Evolutionary conservation across 1,140 invertebrate species (phyloP), one percentile per base, ranked within the genome.

Genomic region (Semibalanus balanoides): DNA sequence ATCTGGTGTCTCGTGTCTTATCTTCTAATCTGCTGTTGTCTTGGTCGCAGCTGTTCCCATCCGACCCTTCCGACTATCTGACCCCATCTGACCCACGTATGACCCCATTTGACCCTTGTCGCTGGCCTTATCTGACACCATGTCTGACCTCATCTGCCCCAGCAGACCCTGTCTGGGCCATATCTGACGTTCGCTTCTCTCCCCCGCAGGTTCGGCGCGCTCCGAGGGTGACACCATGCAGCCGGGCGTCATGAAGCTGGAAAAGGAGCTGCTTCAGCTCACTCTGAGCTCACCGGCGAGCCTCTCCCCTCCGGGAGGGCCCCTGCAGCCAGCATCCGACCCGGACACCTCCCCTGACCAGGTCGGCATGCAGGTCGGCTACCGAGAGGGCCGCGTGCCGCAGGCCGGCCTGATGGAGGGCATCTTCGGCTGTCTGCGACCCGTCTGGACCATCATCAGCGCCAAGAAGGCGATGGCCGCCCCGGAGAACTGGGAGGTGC

Each of bases 371-470:
- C 80, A 69, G 80, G 73, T 40, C 14, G 30, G 40, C 43, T 40
- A 31, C 74, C 74, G 73, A 3, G 30, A 43, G 29, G 74, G 29
- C 9, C 40, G 40, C 81, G n/a, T 83, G 78, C 3, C 82, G 81
- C 30, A 76, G 86, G 7, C 73, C 70, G 70, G 70, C 70, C 70
- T 72, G 19, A 30, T 81, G 28, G 91, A 92, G 79, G 92, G 92
- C 0, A 87, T 96, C 72, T 86, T 94, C 75, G 93, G 93, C 3
- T 96, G 94, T 82, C 88, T 96, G 80, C 87, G 91, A 78, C 93
- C 94, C 0, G 89, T 96, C 9, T 89, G 92, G 85, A 91, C 89
- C 29, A 91, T 95, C 78, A 90, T 95, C 31, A 92, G 92, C 30
- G 51, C 51, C 51, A 64, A 64, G 51, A 64, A 64, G 51, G 51